Base-by-base conservation (phyloP, 2,888 invertebrate genomes). In the Chrysina gloriosa region DNA sequence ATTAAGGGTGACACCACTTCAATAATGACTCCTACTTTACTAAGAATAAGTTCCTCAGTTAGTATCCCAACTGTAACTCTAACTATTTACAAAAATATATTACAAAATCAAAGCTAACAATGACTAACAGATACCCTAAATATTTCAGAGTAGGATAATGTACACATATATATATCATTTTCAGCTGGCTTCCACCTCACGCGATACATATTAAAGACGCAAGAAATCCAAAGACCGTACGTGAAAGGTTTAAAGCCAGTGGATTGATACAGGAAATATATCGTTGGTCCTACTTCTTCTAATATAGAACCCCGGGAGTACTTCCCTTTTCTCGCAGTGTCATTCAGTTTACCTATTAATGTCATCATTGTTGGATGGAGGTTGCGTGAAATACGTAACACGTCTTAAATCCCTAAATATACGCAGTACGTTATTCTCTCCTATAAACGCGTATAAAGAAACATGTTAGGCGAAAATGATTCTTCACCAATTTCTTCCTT, bases 281-380 rank as follows among this genome's bases (percentile, higher is more conserved):
- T 61, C 42, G 16, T 9, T 14, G 27, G 14, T 14, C 45, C 27
- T 25, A 42, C 25, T 61, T 31, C 31, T 52, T 31, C 52, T 45
- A 61, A 61, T 61, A 61, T 29, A 42, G 58, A 45, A 27, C 27
- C 42, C 42, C 31, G 5, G 27, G 58, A 61, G 58, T 11, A 42
- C 42, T 19, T 61, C 29, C 58, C 27, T 45, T 61, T 61, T 61
- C 29, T 45, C 25, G 16, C 23, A 52, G 52, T 34, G 39, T 52
- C 65, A 52, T 52, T 50, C 42, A 39, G 65, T 52, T 65, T 65
- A 52, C 65, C 65, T 65, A 65, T 65, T 65, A 65, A 65, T 65
- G 65, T 50, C 65, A 65, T 65, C 52, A 52, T 65, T 65, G 29
- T 39, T 5, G 65, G 25, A 34, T 29, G 27, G 42, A 16, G 58